phyloP scores from a whole-genome alignment of 2,113 vertebrate species.

The Anarrhichthys ocellatus region DNA sequence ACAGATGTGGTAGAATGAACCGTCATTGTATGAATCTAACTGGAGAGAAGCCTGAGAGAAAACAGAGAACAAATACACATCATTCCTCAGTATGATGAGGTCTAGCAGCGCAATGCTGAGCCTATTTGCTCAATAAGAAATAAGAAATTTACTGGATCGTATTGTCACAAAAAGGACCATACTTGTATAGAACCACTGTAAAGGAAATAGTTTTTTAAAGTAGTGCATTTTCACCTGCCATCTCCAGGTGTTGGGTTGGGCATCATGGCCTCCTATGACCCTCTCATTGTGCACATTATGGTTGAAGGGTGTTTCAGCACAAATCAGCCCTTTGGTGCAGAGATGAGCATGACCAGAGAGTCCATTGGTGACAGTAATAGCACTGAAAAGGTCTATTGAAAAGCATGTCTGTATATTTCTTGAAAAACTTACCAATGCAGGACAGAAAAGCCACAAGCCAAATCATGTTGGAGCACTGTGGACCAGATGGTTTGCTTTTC shows the following conservation, averaged over 20 bases:
- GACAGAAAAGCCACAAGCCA: slow-evolving; percentile 62
- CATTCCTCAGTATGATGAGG: neutral
- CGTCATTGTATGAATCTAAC: neutral
- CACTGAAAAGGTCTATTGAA: neutral
- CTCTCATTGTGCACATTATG: slow-evolving; percentile 53
- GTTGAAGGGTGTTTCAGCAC: slow-evolving; percentile 58
- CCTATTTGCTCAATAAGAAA: neutral
- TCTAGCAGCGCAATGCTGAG: neutral
- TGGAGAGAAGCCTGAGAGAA: slow-evolving; percentile 73
- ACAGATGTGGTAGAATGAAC: slow-evolving; percentile 68
- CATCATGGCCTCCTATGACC: slow-evolving; percentile 73
- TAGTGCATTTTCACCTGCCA: slow-evolving; percentile 76
- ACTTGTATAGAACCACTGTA: neutral
- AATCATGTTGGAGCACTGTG: slow-evolving; percentile 65
- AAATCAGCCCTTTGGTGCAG: slow-evolving; percentile 63
- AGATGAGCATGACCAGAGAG: slow-evolving; percentile 8
- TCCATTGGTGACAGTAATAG: neutral
- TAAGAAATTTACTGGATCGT: neutral
- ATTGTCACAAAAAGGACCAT: neutral
- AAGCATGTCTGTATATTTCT: neutral
- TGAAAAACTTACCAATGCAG: slow-evolving; percentile 66
- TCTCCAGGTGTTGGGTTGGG: slow-evolving; percentile 73
- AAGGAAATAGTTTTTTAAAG: neutral
- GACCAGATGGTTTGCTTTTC: neutral
- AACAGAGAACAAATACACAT: slow-evolving; percentile 1